Percentiles rank a stretch among this genome's conserved stretches.
Evolutionary conservation across 2,797 vertebrate genomes (phyloP).

Genomic region (Kryptopterus vitreolus): DNA sequence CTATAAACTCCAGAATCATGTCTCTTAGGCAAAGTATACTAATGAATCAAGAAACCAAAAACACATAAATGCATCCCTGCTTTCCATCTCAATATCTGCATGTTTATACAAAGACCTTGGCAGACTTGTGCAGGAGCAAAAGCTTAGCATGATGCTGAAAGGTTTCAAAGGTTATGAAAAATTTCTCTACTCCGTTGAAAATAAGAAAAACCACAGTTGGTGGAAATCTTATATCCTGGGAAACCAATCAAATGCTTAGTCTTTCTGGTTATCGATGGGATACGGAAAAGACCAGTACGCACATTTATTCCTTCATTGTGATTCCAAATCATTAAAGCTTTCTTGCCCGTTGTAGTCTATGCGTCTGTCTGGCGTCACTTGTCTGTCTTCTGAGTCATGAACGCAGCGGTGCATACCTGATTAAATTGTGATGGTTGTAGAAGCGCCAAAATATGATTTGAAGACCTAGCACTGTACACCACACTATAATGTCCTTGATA

Average conservation of each 20-base stretch:
- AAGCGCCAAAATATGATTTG: slow-evolving; percentile 62
- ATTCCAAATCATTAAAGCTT: slow-evolving; percentile 66
- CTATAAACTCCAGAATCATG: slow-evolving; percentile 23
- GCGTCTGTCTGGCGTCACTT: slow-evolving; percentile 67
- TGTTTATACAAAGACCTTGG: slow-evolving; percentile 78
- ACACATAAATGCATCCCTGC: slow-evolving; percentile 67
- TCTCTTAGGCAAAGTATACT: slow-evolving; percentile 17
- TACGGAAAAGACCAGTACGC: slow-evolving; percentile 50
- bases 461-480: slow-evolving; percentile 56
- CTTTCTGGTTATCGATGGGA: slow-evolving; percentile 48
- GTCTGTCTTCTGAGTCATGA: slow-evolving; percentile 72
- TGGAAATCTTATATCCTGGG: slow-evolving; percentile 70
- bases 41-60: slow-evolving; percentile 30
- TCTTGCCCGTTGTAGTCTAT: slow-evolving; percentile 64
- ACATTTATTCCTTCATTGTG: slow-evolving; percentile 50
- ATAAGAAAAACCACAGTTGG: slow-evolving; percentile 68
- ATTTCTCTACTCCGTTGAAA: slow-evolving; percentile 79
- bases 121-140: slow-evolving; percentile 61
- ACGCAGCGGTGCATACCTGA: slow-evolving; percentile 62
- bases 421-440: slow-evolving; percentile 62
- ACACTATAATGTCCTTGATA: slow-evolving; percentile 48
- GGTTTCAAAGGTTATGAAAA: slow-evolving; percentile 73
- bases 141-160: slow-evolving; percentile 69
- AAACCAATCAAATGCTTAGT: slow-evolving; percentile 65
- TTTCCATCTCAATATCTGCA: slow-evolving; percentile 81